Conservation (phyloP, 2,888 invertebrate species). For the Perizoma affinitatum region DNA sequence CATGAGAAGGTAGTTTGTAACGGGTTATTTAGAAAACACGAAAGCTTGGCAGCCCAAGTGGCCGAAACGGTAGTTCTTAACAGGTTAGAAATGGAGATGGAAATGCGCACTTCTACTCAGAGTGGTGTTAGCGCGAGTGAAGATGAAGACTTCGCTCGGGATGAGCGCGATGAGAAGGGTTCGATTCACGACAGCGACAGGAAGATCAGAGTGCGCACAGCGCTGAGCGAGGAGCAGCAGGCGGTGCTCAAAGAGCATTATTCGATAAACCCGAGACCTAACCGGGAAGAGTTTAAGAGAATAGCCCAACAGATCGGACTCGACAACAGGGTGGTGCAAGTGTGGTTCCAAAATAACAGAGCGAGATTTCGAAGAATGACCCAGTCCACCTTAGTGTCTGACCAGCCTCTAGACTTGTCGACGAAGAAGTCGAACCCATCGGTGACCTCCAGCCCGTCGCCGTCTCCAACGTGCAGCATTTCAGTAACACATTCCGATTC, state of each 20-base stretch:
- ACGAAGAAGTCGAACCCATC: slow-evolving; percentile 88
- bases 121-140: slow-evolving; percentile 84
- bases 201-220: slow-evolving; percentile 95
- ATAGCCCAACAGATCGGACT: slow-evolving; percentile 92
- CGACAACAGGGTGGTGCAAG: slow-evolving; percentile 93
- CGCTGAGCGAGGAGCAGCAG: slow-evolving; percentile 97
- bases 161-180: slow-evolving; percentile 80
- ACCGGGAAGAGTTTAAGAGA: slow-evolving; percentile 95
- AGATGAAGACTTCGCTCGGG: slow-evolving; percentile 84
- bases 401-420: slow-evolving; percentile 96
- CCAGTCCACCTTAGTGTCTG: slow-evolving; percentile 70
- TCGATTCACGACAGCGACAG: slow-evolving; percentile 86
- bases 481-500: slow-evolving; percentile 86
- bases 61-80: slow-evolving; percentile 86
- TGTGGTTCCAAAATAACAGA: slow-evolving; percentile 98
- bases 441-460: slow-evolving; percentile 84
- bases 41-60: slow-evolving; percentile 91
- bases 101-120: slow-evolving; percentile 78
- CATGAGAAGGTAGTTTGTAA: slow-evolving; percentile 88
- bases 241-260: slow-evolving; percentile 95
- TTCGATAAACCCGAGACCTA: slow-evolving; percentile 94
- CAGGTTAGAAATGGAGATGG: slow-evolving; percentile 78
- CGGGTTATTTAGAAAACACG: slow-evolving; percentile 85
- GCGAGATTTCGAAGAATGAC: slow-evolving; percentile 92
- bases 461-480: slow-evolving; percentile 86